Evolutionary conservation across 2,888 invertebrate species (phyloP), one percentile per base, ranked within the genome.

Genomic region (Ichneumoninae sp.): DNA sequence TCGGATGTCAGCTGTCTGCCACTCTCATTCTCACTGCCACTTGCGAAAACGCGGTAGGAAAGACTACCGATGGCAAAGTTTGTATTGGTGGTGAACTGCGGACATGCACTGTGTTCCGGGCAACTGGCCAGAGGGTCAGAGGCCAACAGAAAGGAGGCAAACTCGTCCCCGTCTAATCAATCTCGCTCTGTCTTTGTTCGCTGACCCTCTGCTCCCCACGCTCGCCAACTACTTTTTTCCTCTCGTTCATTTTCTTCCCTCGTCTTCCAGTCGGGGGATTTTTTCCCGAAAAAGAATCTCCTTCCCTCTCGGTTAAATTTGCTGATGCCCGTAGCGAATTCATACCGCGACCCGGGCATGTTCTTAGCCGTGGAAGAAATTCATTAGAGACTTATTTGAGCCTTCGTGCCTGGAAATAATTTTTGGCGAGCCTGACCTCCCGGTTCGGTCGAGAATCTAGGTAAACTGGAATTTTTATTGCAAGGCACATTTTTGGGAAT

Each of bases 101-200:
- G 73, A 65, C 71, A 81, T 85, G 74, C 68, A 81, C 69, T 70
- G 76, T 83, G 83, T 85, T 84, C 73, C 81, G 86, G 88, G 86
- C 88, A 88, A 83, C 69, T 71, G 68, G 87, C 87, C 86, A 86
- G 83, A 87, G 84, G 69, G 74, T 83, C 77, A 79, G 52, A 69
- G 73, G 65, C 74, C 65, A 73, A 75, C 57, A 69, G 70, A 75
- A 81, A 77, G 74, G 65, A 74, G 81, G 65, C 71, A 66, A 77
- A 81, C 75, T 81, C 70, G 70, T 83, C 83, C 77, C 4, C 77
- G 74, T 83, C 81, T 75, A 84, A 86, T 86, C 85, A 81, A 86
- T 84, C 81, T 84, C 70, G 44, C 54, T 52, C 69, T 47, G 26
- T 74, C 77, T 71, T 65, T 66, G 71, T 81, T 60, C 50, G 8